Percentiles rank a stretch among this genome's conserved stretches.
These are phyloP conservation scores for Catharus ustulatus DNA, from an alignment of 2,797 vertebrate species.

Conservation along the genomic window DNA sequence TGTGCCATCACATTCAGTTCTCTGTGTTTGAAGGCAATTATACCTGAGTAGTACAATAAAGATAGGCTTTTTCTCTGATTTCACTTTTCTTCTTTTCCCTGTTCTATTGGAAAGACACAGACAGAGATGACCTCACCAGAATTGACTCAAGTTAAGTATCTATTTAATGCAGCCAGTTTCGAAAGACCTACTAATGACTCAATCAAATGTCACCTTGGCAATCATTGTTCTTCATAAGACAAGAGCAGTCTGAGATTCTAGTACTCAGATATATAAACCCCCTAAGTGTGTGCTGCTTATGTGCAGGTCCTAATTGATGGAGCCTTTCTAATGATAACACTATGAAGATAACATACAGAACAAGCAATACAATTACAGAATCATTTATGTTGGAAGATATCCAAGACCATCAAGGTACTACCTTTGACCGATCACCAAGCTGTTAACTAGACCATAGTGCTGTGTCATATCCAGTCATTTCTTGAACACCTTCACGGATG, in stretches of 20 bases:
- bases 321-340: slow-evolving; percentile 37
- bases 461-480: not conserved
- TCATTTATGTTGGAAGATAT: not conserved
- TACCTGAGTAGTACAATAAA: not conserved
- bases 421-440: not conserved
- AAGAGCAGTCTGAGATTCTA: slow-evolving; percentile 28
- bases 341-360: not conserved
- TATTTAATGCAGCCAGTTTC: not conserved
- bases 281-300: not conserved
- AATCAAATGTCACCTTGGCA: slow-evolving; percentile 31
- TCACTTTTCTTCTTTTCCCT: not conserved
- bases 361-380: not conserved
- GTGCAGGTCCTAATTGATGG: not conserved
- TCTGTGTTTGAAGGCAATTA: not conserved
- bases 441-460: not conserved
- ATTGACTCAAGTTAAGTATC: not conserved
- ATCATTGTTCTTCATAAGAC: slow-evolving; percentile 29
- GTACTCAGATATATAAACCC: not conserved
- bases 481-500: not conserved
- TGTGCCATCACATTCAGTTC: not conserved
- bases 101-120: not conserved
- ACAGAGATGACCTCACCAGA: not conserved
- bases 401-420: not conserved
- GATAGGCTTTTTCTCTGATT: not conserved
- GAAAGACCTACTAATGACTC: not conserved